phyloP scores from a whole-genome alignment of 2,888 invertebrate species.

The Orthosia cruda region DNA sequence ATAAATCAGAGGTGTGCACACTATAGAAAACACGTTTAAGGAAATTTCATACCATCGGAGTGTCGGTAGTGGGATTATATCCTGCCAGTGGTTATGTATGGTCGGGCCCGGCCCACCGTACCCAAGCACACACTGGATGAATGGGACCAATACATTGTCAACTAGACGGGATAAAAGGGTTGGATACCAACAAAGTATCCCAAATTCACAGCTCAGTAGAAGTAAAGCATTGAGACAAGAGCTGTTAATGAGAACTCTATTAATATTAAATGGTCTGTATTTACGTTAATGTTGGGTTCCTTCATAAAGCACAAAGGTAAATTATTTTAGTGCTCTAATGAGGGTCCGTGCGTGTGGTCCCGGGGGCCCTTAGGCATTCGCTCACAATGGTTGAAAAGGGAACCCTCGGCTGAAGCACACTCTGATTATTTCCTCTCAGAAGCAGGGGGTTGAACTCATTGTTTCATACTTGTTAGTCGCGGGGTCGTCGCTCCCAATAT shows the following conservation, averaged over 20 bases:
- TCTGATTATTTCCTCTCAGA: conserved; percentile 83
- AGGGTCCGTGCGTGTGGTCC: conserved; percentile 77
- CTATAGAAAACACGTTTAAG: conserved; percentile 47
- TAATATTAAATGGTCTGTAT: conserved; percentile 67
- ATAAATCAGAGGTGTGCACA: conserved; percentile 55
- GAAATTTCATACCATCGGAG: conserved; percentile 44
- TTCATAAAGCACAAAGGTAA: conserved; percentile 75
- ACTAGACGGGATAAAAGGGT: background rate
- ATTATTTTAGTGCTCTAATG: conserved; percentile 83
- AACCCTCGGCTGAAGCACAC: conserved; percentile 77
- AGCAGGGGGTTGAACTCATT: conserved; percentile 78
- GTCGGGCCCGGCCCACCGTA: conserved; percentile 20
- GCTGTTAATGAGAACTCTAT: conserved; percentile 60
- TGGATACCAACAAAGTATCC: conserved; percentile 5
- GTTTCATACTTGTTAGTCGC: conserved; percentile 78
- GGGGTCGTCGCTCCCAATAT: conserved; percentile 77
- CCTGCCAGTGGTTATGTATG: conserved; percentile 45
- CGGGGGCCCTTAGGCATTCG: conserved; percentile 60
- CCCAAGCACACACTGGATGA: conserved; percentile 32
- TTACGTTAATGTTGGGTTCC: conserved; percentile 60
- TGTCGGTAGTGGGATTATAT: conserved; percentile 45
- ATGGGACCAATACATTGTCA: conserved; percentile 31
- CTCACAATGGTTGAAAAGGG: conserved; percentile 78
- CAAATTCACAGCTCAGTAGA: conserved; percentile 21
- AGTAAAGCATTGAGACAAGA: conserved; percentile 24